These are phyloP conservation scores for Myathropa florea DNA, from an alignment of 2,888 invertebrate genomes.

Conservation along the genomic window DNA sequence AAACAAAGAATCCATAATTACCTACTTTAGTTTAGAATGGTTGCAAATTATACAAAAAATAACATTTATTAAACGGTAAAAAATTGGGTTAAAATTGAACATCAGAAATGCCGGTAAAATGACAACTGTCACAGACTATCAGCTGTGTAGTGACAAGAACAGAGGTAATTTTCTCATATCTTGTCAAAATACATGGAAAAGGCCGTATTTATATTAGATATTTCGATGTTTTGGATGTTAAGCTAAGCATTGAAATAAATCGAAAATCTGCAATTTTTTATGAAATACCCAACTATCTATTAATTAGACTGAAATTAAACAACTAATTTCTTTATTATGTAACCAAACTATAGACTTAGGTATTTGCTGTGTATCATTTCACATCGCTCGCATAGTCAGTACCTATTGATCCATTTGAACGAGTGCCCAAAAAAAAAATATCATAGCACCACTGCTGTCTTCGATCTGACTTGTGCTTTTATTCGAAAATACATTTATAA, in stretches of 20 bases:
- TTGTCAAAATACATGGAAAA: neutral
- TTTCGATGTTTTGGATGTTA: neutral
- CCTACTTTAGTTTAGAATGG: neutral
- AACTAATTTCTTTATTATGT: neutral
- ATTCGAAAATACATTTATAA: neutral
- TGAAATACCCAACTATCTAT: neutral
- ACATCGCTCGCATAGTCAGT: neutral
- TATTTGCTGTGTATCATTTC: neutral
- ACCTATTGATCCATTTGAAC: slow-evolving; percentile 10
- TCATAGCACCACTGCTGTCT: neutral
- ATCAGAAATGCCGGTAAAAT: neutral
- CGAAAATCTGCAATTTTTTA: neutral
- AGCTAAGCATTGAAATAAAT: no score
- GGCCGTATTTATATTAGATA: neutral
- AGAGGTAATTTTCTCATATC: neutral
- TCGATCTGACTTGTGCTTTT: neutral
- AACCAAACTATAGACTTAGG: neutral
- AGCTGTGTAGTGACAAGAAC: neutral
- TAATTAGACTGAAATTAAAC: neutral
- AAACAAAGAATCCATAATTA: neutral
- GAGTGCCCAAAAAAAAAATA: neutral
- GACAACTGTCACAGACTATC: neutral
- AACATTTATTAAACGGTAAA: no score
- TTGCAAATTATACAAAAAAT: no score
- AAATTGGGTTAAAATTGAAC: no score